Percentiles rank a stretch among this genome's conserved stretches.
phyloP scores from a whole-genome alignment of 2,888 invertebrate genomes.

The Yponomeuta evonymella region DNA sequence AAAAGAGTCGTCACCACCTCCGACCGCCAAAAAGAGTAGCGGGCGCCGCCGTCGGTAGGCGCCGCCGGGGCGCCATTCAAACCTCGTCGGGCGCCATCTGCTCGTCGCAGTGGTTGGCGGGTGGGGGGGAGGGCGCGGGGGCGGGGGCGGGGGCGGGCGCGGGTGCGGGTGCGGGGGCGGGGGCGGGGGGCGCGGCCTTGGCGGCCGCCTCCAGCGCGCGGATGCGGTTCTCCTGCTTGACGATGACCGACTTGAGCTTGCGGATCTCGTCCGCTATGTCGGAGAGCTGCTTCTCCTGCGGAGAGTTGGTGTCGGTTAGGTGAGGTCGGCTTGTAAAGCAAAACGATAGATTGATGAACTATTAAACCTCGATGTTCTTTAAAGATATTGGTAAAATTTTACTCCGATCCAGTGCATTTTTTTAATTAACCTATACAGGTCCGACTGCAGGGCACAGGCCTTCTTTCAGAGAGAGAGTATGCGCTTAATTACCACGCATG shows the following conservation, averaged over 20 bases:
- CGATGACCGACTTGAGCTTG: conserved; percentile 94
- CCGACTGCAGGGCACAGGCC: too few species aligned
- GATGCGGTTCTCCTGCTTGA: conserved; percentile 93
- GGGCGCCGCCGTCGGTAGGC: background rate
- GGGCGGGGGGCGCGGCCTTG: conserved; percentile 36
- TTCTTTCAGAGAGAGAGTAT: too few species aligned
- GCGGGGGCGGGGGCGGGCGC: conserved; percentile 52
- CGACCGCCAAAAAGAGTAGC: background rate
- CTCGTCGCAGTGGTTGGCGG: conserved; percentile 42
- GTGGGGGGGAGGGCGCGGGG: conserved; percentile 32
- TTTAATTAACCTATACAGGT: too few species aligned
- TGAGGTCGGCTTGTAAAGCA: too few species aligned
- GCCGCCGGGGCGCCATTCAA: conserved; percentile 32
- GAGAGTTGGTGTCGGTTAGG: too few species aligned
- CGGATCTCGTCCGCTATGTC: conserved; percentile 93
- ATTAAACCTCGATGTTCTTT: too few species aligned
- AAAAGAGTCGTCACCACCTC: background rate
- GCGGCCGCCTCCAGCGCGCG: conserved; percentile 82
- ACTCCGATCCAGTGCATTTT: too few species aligned
- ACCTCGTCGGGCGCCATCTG: conserved; percentile 78
- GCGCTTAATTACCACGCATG: too few species aligned
- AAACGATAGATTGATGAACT: too few species aligned
- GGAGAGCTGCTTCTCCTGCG: conserved; percentile 84
- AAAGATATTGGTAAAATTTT: too few species aligned
- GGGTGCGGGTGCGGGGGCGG: conserved; percentile 40